Conservation (phyloP, 2,888 invertebrate genomes). For the Luperina testacea region DNA sequence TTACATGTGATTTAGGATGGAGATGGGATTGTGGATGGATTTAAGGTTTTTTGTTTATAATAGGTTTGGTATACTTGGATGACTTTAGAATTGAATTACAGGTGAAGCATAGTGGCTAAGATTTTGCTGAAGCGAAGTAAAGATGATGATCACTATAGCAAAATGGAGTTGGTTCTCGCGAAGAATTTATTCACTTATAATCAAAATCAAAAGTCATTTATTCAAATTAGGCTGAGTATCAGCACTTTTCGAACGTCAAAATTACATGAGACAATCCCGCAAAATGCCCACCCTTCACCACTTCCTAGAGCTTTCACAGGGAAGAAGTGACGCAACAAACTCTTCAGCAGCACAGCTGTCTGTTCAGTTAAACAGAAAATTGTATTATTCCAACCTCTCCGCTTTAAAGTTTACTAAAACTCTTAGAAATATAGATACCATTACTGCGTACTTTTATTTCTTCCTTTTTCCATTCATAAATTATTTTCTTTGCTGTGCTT, state of each 20-base stretch:
- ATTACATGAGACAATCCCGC: too few species aligned
- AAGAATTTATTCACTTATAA: neutral
- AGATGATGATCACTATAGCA: too few species aligned
- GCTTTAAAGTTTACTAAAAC: neutral
- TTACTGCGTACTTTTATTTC: neutral
- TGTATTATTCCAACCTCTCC: neutral
- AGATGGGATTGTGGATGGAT: slow-evolving; percentile 36
- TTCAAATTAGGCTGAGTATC: too few species aligned
- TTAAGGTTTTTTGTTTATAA: slow-evolving; percentile 5
- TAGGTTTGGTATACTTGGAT: neutral
- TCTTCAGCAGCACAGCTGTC: too few species aligned
- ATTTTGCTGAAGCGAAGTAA: too few species aligned
- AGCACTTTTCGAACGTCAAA: too few species aligned
- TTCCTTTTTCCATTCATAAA: neutral
- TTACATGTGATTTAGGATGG: slow-evolving; percentile 27
- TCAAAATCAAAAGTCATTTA: too few species aligned
- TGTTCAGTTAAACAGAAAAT: too few species aligned
- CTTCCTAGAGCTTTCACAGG: too few species aligned
- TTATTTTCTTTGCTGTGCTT: neutral
- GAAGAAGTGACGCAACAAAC: too few species aligned
- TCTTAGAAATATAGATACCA: too few species aligned
- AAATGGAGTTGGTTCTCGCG: neutral
- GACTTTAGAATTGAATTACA: neutral
- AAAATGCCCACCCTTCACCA: too few species aligned
- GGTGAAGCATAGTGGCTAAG: neutral